These are phyloP conservation scores for Solea solea DNA, from an alignment of 2,113 vertebrate species.

Conservation along the genomic window DNA sequence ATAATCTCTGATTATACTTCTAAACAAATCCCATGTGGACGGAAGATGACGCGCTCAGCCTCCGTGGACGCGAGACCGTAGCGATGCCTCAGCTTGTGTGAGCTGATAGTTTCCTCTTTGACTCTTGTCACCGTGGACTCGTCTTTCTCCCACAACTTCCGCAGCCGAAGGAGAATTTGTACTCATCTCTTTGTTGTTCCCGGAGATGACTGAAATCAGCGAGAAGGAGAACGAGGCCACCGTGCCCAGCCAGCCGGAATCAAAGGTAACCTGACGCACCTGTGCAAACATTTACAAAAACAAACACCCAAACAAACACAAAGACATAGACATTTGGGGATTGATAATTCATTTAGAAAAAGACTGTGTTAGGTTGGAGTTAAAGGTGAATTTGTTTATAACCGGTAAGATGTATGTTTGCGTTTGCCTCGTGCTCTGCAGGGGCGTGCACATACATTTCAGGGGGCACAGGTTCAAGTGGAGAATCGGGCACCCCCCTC, in stretches of 20 bases:
- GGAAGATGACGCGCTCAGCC: conserved; percentile 33
- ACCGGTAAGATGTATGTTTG: no score
- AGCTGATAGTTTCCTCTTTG: neutral
- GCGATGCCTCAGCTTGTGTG: conserved; percentile 27
- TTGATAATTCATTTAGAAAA: no score
- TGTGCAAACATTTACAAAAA: conserved; percentile 1
- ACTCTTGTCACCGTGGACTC: conserved; percentile 19
- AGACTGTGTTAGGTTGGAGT: no score
- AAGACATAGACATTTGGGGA: no score
- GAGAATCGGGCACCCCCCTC: no score
- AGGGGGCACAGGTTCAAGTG: no score
- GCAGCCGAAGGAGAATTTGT: conserved; percentile 2
- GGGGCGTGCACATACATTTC: no score
- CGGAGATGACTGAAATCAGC: conserved; percentile 86
- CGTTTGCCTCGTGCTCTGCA: no score
- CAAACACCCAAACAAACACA: no score
- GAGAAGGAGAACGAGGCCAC: conserved; percentile 86
- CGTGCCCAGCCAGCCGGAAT: conserved; percentile 76
- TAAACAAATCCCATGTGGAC: conserved; percentile 13
- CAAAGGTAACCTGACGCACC: conserved; percentile 81
- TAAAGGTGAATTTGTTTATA: no score
- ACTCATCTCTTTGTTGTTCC: neutral
- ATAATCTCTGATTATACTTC: neutral
- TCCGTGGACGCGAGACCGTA: conserved; percentile 24
- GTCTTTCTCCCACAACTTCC: neutral